These are phyloP conservation scores for Nesoenas mayeri DNA, from an alignment of 2,113 vertebrate species.

Conservation along the genomic window DNA sequence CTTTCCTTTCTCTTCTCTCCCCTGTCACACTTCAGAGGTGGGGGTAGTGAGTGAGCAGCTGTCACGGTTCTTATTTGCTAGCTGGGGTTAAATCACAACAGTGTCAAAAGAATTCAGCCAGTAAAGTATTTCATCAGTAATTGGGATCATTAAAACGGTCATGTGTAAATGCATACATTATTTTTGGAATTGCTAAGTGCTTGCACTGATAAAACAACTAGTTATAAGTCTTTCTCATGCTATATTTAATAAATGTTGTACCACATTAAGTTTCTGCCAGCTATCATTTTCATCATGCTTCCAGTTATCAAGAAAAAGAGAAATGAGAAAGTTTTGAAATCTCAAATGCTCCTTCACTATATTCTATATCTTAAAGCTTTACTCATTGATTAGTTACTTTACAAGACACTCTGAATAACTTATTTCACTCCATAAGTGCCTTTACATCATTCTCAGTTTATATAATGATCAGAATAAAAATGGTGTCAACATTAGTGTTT, in stretches of 20 bases:
- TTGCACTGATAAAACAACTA: neutral
- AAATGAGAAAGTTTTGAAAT: neutral
- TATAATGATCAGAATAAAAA: neutral
- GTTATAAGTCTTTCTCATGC: neutral
- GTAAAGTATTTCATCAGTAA: neutral
- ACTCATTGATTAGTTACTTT: neutral
- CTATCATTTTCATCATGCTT: neutral
- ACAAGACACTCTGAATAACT: neutral
- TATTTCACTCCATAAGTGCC: neutral
- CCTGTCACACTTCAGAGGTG: too few relatives aligned
- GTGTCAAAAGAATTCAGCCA: neutral
- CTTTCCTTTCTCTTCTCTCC: too few relatives aligned
- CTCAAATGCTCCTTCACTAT: neutral
- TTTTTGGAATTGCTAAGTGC: neutral
- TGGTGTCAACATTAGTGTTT: neutral
- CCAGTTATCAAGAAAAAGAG: neutral
- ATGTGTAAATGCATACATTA: neutral
- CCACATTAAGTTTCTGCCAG: neutral
- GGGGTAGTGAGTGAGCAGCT: too few relatives aligned
- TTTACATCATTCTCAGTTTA: neutral
- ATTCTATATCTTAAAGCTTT: neutral
- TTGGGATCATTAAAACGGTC: neutral
- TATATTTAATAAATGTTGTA: neutral
- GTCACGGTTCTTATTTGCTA: too few relatives aligned
- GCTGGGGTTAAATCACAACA: too few relatives aligned